Evolutionary conservation across 2,113 vertebrate genomes (phyloP).

Genomic region (Calidris pygmaea): DNA sequence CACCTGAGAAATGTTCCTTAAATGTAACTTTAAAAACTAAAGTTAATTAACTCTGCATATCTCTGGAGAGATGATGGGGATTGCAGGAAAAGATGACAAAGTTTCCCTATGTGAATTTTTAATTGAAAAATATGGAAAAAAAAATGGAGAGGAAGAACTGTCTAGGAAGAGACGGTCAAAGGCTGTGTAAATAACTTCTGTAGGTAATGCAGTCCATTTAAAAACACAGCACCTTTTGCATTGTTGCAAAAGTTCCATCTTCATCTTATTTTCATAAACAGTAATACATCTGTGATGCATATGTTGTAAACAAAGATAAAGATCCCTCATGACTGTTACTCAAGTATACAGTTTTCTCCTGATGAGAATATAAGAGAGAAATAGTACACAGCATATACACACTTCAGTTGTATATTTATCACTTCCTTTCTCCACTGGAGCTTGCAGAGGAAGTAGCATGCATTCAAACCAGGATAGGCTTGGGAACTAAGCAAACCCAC

Average conservation of each 20-base stretch:
- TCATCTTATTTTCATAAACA: not conserved
- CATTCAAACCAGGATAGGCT: not conserved
- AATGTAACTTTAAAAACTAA: not conserved
- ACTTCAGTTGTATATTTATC: not conserved
- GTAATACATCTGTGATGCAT: rapidly evolving
- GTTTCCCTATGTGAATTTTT: not conserved
- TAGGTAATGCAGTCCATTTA: not conserved
- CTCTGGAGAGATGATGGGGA: not conserved
- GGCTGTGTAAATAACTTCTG: not conserved
- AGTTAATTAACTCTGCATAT: not conserved
- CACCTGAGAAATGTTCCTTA: not conserved
- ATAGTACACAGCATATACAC: not conserved
- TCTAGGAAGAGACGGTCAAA: not conserved
- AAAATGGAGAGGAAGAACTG: not conserved
- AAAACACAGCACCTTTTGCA: not conserved
- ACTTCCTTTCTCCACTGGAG: not conserved
- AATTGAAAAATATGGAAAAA: not conserved
- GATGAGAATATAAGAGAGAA: not conserved
- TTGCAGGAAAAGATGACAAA: not conserved
- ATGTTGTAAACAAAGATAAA: not conserved
- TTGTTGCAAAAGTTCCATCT: not conserved
- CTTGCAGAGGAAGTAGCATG: not conserved
- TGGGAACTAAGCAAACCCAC: not conserved
- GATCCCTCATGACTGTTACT: not conserved
- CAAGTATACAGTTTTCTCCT: not conserved